Percentiles rank a stretch among this genome's conserved stretches.
Conservation (phyloP, 2,113 vertebrate genomes). For the Grus americana region DNA sequence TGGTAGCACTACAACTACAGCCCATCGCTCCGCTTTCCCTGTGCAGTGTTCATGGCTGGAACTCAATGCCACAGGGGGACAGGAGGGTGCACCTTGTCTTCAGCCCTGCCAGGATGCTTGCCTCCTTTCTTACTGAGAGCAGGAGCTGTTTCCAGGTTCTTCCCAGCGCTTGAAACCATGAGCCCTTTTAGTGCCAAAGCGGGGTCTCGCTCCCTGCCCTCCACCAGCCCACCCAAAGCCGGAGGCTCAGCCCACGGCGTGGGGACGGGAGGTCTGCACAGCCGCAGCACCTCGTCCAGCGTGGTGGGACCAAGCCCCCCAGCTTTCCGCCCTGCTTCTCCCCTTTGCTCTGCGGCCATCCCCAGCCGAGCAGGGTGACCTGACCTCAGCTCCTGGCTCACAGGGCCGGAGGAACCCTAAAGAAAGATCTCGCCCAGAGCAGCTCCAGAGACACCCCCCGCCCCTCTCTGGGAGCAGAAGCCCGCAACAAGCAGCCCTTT, state of each 20-base stretch:
- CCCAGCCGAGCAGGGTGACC: neutral
- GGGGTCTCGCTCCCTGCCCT: accelerated
- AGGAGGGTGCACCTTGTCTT: neutral
- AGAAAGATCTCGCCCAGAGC: neutral
- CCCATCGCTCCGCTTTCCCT: neutral
- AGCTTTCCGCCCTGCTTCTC: neutral
- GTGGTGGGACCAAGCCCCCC: neutral
- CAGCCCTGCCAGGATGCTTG: neutral
- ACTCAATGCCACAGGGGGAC: neutral
- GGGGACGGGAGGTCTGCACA: neutral
- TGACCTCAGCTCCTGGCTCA: accelerated
- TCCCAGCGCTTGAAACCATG: neutral
- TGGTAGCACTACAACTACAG: neutral
- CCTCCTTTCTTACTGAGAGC: accelerated
- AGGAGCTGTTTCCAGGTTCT: accelerated
- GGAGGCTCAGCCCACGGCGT: accelerated
- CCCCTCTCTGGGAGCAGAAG: neutral
- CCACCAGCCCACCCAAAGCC: neutral
- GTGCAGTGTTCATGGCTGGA: accelerated
- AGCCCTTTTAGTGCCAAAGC: neutral
- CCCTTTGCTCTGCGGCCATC: neutral
- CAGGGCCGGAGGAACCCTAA: neutral
- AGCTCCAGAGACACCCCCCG: neutral
- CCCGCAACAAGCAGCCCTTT: neutral
- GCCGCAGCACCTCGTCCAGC: neutral